Evolutionary conservation across 2,113 vertebrate genomes (phyloP).

Genomic region (Oenanthe melanoleuca): DNA sequence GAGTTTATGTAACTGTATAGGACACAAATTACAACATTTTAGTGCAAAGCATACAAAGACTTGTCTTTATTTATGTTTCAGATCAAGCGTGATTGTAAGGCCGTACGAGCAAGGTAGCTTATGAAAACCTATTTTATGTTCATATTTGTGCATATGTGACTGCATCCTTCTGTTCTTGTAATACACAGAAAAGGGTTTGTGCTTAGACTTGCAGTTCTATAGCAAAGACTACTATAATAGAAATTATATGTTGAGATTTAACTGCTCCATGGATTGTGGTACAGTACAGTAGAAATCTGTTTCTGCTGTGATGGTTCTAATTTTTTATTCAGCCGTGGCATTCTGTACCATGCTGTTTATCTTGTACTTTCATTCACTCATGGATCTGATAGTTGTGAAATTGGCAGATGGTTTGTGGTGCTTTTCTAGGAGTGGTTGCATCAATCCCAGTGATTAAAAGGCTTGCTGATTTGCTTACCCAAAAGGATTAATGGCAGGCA

Average conservation of each 20-base stretch:
- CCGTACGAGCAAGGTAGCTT: not conserved
- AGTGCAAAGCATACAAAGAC: not conserved
- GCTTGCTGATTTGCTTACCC: conserved; percentile 73
- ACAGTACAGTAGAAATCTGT: conserved; percentile 71
- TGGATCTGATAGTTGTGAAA: conserved; percentile 47
- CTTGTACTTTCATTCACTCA: conserved; percentile 54
- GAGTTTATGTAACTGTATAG: not conserved
- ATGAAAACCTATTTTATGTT: not conserved
- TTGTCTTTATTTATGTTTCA: not conserved
- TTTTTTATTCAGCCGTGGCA: conserved; percentile 70
- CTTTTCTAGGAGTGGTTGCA: conserved; percentile 57
- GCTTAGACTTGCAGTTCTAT: conserved; percentile 4
- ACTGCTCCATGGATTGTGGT: conserved; percentile 51
- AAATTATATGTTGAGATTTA: conserved; percentile 47
- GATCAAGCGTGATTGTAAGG: not conserved
- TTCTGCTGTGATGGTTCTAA: conserved; percentile 21
- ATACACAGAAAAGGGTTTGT: not conserved
- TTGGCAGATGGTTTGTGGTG: conserved; percentile 67
- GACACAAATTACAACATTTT: not conserved
- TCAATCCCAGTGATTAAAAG: conserved; percentile 68
- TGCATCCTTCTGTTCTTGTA: not conserved
- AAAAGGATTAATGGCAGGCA: conserved; percentile 69
- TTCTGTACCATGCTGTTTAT: conserved; percentile 62
- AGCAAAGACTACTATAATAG: not conserved
- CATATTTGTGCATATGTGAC: not conserved